These are phyloP conservation scores for Sminthopsis crassicaudata DNA, from an alignment of 2,113 vertebrate genomes.

Conservation along the genomic window DNA sequence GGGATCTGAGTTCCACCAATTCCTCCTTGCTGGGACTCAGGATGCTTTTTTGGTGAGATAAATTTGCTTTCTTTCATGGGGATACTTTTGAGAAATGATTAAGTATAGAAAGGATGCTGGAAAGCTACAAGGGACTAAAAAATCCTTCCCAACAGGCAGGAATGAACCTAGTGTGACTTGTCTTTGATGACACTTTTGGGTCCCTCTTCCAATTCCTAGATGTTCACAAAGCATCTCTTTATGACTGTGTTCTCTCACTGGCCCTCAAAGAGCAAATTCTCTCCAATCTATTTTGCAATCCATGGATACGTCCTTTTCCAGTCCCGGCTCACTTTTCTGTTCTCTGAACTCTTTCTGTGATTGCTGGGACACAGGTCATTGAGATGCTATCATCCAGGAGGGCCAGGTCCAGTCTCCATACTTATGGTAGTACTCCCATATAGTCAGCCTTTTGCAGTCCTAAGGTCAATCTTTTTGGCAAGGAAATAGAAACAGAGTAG, in stretches of 20 bases:
- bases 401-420: not conserved
- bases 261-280: not conserved
- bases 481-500: too few species aligned
- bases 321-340: not conserved
- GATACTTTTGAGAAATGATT: not conserved
- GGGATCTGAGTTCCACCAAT: not conserved
- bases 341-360: not conserved
- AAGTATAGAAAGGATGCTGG: not conserved
- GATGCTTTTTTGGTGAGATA: not conserved
- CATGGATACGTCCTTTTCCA: not conserved
- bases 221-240: not conserved
- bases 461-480: not conserved
- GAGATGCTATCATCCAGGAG: not conserved
- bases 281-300: not conserved
- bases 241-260: not conserved
- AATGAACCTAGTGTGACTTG: not conserved
- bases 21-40: not conserved
- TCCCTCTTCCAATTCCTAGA: not conserved
- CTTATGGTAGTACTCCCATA: not conserved
- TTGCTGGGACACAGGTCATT: not conserved
- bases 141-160: not conserved
- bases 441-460: not conserved
- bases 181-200: not conserved
- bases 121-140: not conserved
- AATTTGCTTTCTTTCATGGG: not conserved